Base-by-base conservation (phyloP, 2,888 invertebrate species). In the Tillus elongatus region DNA sequence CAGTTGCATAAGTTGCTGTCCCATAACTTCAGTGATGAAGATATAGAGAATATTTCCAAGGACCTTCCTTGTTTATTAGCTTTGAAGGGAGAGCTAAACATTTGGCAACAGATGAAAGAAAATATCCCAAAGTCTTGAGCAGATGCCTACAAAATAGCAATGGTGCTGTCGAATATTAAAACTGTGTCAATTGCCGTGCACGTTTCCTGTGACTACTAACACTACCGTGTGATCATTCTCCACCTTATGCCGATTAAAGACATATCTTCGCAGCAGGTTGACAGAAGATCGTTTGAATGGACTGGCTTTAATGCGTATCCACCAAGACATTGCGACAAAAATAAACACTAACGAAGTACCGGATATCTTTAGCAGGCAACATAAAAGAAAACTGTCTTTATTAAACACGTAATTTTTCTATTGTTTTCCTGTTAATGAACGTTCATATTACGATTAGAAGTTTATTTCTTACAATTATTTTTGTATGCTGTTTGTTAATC, bases 21-120 rank as follows among this genome's bases (percentile, higher is more conserved):
- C 28, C 28, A 28, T 28, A 28, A 28, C 28, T 9, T 28, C 28
- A n/a, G n/a, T n/a, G n/a, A n/a, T n/a, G n/a, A n/a, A n/a, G n/a
- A n/a, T n/a, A n/a, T n/a, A n/a, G n/a, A 28, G 9, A 12, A 28
- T 28, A n/a, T n/a, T n/a, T n/a, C n/a, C n/a, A n/a, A n/a, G 24
- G 24, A 19, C 24, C 24, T 19, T 19, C 24, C 24, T 19, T 19
- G 24, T 19, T 19, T 19, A 8, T 19, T 19, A 8, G 24, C 24
- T 19, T 19, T 19, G 6, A 19, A 19, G n/a, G 24, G 24, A 19
- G 24, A 19, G 24, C 24, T 19, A 19, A n/a, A 19, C 6, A 19
- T 19, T 19, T 19, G 24, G 24, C 24, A 19, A 19, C 6, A 19
- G 6, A 19, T n/a, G 24, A 19, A n/a, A 19, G 24, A 19, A 19